phyloP scores from a whole-genome alignment of 1,140 invertebrate species.

The Platyscapa corneri region DNA sequence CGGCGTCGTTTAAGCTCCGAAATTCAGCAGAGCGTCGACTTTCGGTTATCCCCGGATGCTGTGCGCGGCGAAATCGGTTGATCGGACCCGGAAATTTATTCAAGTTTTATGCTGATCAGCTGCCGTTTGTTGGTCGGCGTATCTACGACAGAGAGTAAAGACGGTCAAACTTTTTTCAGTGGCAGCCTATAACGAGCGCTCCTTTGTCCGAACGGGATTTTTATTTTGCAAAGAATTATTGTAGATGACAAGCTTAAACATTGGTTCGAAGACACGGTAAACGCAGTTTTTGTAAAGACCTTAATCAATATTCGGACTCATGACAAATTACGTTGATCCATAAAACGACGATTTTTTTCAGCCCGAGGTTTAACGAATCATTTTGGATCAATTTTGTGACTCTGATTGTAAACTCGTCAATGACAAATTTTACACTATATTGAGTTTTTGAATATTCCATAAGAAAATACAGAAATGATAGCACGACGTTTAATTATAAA shows the following conservation, averaged over 20 bases:
- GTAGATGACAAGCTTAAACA: background rate
- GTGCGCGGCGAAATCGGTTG: background rate
- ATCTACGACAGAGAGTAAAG: background rate
- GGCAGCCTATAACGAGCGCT: background rate
- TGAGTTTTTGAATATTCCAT: background rate
- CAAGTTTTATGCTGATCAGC: constrained; percentile 40
- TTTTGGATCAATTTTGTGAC: background rate
- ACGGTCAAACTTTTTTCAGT: background rate
- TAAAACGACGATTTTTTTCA: background rate
- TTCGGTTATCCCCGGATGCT: background rate
- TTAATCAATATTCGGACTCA: background rate
- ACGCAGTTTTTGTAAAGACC: background rate
- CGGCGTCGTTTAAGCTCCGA: background rate
- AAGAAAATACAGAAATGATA: too few species aligned
- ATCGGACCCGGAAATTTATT: constrained; percentile 11
- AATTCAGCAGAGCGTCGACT: background rate
- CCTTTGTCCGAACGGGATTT: background rate
- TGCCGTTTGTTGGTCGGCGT: background rate
- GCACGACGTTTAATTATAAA: too few species aligned
- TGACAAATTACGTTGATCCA: background rate
- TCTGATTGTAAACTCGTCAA: background rate
- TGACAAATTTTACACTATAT: too few species aligned
- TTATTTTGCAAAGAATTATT: background rate
- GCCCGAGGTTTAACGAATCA: background rate
- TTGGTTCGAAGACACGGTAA: background rate